Evolutionary conservation across 1,140 invertebrate species (phyloP), one percentile per base, ranked within the genome.

Genomic region (Physella acuta): DNA sequence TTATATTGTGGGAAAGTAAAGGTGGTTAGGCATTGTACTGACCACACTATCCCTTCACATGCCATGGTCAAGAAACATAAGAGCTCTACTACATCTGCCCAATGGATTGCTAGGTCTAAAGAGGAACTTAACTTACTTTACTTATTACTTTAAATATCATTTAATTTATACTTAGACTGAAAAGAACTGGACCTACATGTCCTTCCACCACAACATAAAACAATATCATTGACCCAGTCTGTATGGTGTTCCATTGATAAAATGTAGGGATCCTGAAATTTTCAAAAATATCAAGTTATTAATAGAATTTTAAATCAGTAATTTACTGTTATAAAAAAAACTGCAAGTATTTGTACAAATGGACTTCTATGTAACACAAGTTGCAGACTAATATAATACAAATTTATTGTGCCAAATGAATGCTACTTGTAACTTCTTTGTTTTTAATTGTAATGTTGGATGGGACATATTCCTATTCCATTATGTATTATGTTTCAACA

Each of bases 161-260:
- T n/a, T n/a, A n/a, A n/a, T n/a, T n/a, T n/a, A n/a, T n/a, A n/a
- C n/a, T n/a, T n/a, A n/a, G n/a, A n/a, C n/a, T n/a, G n/a, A n/a
- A n/a, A n/a, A n/a, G n/a, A n/a, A n/a, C 31, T 20, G 30, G 16
- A 85, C 84, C 87, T 81, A 95, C 94, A 89, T 86, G 98, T 96
- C 86, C 94, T 92, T 36, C 96, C 96, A 75, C 92, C 92, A 86
- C 96, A 98, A 83, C 97, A 99, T 0, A 99, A 87, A 14, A 99
- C 92, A 84, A 99, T 97, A 87, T 99, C 97, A 86, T 99, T 99
- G 17, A 99, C 95, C 97, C 97, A 99, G 85, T 99, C 97, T 24
- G 96, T 99, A 81, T 99, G 97, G 87, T 99, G 97, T 73, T 89
- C 89, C 86, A 89, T 87, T 1, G 95, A 97, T 78, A 97, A 94